Evolutionary conservation across 2,888 invertebrate genomes (phyloP), one percentile per base, ranked within the genome.

Genomic region (Melanostoma scalare): DNA sequence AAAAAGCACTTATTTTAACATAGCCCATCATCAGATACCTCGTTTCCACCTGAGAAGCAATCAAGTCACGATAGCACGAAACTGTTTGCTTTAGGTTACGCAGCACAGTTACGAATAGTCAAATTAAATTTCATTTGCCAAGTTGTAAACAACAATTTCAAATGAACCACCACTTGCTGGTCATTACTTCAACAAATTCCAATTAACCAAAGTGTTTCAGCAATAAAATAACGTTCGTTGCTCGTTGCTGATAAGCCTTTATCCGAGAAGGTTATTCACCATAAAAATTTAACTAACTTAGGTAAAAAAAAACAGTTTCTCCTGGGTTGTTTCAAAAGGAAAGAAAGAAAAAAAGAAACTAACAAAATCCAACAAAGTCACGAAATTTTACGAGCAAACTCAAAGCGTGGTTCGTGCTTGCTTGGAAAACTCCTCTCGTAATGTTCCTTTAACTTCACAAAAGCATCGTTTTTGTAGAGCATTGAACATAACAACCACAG

Each of bases 381-480:
- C 50, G 3, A 38, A 50, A 20, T 63, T 63, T 63, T 50, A 63
- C 4, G 63, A 63, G 50, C 31, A 63, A 63, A 48, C 50, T 50
- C 31, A 63, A 50, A 50, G 3, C n/a, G 36, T 31, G 4, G 20
- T 50, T 48, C 38, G 48, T 63, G 48, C 50, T 30, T 35, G 46
- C 35, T 44, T 20, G 20, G 20, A 20, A 20, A 20, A 20, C 20
- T 20, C 20, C 20, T 20, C 20, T 20, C 20, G 20, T 20, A 20
- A 20, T 20, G 20, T 20, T 20, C 20, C 20, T 46, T 1, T 30
- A 50, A 4, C 31, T 63, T 36, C 36, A 50, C 48, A 50, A 50
- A 50, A 63, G 50, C 48, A 38, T 38, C 44, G n/a, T 38, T 63
- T 50, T 63, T 38, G 50, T 63, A 38, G 31, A n/a, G 1, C 63